Percentiles rank a stretch among this genome's conserved stretches.
These are phyloP conservation scores for Ictalurus furcatus DNA, from an alignment of 2,113 vertebrate genomes.

Conservation along the genomic window DNA sequence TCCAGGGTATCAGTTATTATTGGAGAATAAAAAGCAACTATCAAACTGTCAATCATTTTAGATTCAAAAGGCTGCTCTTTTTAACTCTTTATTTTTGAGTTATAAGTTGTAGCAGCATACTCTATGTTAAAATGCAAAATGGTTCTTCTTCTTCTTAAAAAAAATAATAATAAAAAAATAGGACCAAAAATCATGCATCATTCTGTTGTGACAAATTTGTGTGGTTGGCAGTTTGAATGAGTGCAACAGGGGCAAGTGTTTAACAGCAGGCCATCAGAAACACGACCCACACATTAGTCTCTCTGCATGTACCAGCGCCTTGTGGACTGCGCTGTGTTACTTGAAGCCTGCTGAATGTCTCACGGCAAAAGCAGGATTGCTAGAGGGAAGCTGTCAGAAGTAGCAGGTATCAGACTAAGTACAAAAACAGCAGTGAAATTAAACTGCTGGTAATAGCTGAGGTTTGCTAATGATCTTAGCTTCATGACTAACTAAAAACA, in stretches of 20 bases:
- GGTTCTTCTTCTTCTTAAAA: not conserved
- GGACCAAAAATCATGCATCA: not conserved
- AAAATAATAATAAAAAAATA: not conserved
- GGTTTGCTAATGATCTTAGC: not conserved
- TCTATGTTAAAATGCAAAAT: not conserved
- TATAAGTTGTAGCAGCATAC: not conserved
- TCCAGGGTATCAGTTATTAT: not conserved
- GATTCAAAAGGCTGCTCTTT: not conserved
- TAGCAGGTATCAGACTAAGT: conserved; percentile 5
- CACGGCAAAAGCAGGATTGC: not conserved
- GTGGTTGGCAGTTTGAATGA: not conserved
- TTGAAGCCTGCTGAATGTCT: not conserved
- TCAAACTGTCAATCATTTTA: not conserved
- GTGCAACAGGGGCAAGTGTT: conserved; percentile 11
- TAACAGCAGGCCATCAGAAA: conserved; percentile 39
- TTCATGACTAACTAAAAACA: not conserved
- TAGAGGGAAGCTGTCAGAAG: conserved; percentile 11
- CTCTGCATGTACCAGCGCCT: conserved; percentile 20
- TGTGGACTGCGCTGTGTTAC: conserved; percentile 21
- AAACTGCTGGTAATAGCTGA: not conserved
- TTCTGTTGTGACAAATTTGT: not conserved
- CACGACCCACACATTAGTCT: conserved; percentile 29
- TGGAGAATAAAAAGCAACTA: not conserved
- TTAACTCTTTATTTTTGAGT: not conserved
- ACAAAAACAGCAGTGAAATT: conserved; percentile 10